These are phyloP conservation scores for Trichopoda pennipes DNA, from an alignment of 2,888 invertebrate species.

Conservation along the genomic window DNA sequence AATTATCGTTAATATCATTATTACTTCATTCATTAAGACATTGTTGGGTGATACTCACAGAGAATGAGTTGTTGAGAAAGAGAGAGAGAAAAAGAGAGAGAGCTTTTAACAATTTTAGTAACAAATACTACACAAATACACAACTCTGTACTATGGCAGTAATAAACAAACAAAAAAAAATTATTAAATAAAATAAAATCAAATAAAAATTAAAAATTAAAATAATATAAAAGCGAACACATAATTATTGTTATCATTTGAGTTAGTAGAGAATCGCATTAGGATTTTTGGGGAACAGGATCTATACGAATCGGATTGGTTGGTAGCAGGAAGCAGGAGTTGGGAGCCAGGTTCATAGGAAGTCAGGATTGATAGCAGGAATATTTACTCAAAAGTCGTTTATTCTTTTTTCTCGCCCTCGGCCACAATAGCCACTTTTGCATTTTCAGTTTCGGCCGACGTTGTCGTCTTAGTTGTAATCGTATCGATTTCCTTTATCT, in stretches of 20 bases:
- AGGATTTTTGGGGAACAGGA: slow-evolving; percentile 41
- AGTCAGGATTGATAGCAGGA: slow-evolving; percentile 30
- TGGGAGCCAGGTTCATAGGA: slow-evolving; percentile 14
- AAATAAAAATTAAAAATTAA: slow-evolving; percentile 17
- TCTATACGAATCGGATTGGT: slow-evolving; percentile 35
- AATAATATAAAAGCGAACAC: slow-evolving; percentile 44
- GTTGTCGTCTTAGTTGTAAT: background rate
- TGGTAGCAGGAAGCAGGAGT: slow-evolving; percentile 36
- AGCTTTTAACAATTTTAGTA: slow-evolving; percentile 61
- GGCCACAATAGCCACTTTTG: background rate
- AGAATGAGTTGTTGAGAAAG: slow-evolving; percentile 2
- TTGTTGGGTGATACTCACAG: slow-evolving; percentile 1
- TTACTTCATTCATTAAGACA: slow-evolving; percentile 40
- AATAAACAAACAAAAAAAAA: slow-evolving; percentile 33
- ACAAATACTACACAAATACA: slow-evolving; percentile 41
- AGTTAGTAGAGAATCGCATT: slow-evolving; percentile 61
- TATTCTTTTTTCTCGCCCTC: slow-evolving; percentile 30
- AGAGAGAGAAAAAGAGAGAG: background rate
- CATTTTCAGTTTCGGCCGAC: background rate
- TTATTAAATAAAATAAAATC: slow-evolving; percentile 6
- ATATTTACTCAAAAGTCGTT: slow-evolving; percentile 51
- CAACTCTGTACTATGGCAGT: background rate
- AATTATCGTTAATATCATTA: slow-evolving; percentile 31
- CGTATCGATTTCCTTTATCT: slow-evolving; percentile 44
- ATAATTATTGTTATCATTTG: slow-evolving; percentile 49